phyloP scores from a whole-genome alignment of 1,140 invertebrate genomes.

The Eulimnadia texana region DNA sequence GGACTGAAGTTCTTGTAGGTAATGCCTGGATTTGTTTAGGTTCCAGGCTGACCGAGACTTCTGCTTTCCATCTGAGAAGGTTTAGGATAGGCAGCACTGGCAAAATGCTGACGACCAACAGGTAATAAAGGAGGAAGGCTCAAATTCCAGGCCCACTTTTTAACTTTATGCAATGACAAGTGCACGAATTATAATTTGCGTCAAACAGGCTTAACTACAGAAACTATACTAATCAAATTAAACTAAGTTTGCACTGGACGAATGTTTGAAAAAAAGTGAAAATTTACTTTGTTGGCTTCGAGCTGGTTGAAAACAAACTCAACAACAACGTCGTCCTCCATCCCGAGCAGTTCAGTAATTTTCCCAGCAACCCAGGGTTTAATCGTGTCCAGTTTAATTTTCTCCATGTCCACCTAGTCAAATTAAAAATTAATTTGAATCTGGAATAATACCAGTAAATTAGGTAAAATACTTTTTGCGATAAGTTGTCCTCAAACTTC shows the following conservation, averaged over 20 bases:
- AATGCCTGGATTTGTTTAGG: not conserved
- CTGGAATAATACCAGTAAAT: conserved; percentile 1
- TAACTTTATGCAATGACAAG: not conserved
- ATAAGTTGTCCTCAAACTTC: conserved; percentile 87
- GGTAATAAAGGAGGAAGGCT: not conserved
- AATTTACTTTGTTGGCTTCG: conserved; percentile 67
- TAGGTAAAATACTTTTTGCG: conserved; percentile 55
- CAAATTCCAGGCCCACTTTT: not conserved
- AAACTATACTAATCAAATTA: too few relatives aligned
- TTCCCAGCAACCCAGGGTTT: conserved; percentile 98
- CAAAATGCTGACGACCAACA: not conserved
- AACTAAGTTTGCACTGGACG: too few relatives aligned
- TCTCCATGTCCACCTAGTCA: conserved; percentile 89
- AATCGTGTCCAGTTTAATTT: conserved; percentile 92
- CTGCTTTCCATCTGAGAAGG: not conserved
- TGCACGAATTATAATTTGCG: not conserved
- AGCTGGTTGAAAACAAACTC: conserved; percentile 99
- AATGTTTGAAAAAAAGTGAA: not conserved
- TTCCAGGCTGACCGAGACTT: not conserved
- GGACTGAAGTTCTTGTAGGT: not conserved
- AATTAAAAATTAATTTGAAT: conserved; percentile 17
- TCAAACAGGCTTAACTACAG: not conserved
- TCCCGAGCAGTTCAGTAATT: conserved; percentile 77
- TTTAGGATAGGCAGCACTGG: not conserved
- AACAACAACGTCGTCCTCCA: conserved; percentile 96